Conservation (phyloP, 30 jellyfish, hydroid and myxozoan species). For the Chironex yamaguchii region DNA sequence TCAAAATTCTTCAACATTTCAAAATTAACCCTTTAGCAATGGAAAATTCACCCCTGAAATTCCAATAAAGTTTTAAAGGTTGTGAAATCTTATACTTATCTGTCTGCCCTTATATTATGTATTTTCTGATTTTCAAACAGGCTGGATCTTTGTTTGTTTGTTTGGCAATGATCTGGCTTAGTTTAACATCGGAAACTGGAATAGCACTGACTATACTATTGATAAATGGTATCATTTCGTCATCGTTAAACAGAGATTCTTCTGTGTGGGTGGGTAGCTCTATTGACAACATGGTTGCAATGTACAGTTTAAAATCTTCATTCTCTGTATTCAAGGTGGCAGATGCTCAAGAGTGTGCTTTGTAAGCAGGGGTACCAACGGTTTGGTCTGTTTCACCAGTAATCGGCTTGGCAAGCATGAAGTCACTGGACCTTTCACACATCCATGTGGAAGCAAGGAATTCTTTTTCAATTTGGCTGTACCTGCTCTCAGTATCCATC, state of each 20-base stretch:
- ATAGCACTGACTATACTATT: slow-evolving; percentile 7
- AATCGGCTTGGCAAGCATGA: slow-evolving; percentile 33
- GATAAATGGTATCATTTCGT: slow-evolving; percentile 4
- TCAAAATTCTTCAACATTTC: slow-evolving; percentile 44
- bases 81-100: slow-evolving; percentile 46
- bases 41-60: slow-evolving; percentile 29
- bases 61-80: slow-evolving; percentile 33
- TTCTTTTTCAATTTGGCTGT: slow-evolving; percentile 64
- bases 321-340: slow-evolving; percentile 44
- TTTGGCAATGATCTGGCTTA: slow-evolving; percentile 7
- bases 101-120: slow-evolving; percentile 21
- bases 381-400: slow-evolving; percentile 78
- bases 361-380: slow-evolving; percentile 54
- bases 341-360: slow-evolving; percentile 9
- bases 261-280: slow-evolving; percentile 37
- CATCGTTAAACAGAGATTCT: slow-evolving; percentile 48
- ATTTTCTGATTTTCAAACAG: slow-evolving; percentile 27
- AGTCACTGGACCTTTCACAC: slow-evolving; percentile 24
- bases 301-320: slow-evolving; percentile 55
- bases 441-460: slow-evolving; percentile 46
- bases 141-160: slow-evolving; percentile 33
- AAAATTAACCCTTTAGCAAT: slow-evolving; percentile 12
- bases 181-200: slow-evolving; percentile 54
- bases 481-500: slow-evolving; percentile 53
- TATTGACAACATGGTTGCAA: slow-evolving; percentile 57